Percentiles rank a stretch among this genome's conserved stretches.
These are phyloP conservation scores for Dicrostonyx torquatus DNA, from an alignment of 2,797 vertebrate species.

Conservation along the genomic window DNA sequence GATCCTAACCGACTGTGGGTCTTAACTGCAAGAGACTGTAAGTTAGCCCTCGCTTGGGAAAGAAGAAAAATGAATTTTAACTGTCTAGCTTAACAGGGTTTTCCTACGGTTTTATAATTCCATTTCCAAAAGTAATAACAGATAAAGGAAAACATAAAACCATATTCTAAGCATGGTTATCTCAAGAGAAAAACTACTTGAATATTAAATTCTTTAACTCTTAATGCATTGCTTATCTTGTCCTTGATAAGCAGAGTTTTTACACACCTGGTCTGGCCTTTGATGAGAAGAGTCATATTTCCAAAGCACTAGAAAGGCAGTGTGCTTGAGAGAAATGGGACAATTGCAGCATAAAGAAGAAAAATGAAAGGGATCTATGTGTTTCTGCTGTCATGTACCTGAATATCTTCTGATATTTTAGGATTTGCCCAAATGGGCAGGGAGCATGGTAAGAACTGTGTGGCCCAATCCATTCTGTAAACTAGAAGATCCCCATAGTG, in stretches of 20 bases:
- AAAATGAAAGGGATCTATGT: conserved; percentile 19
- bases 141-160: not conserved
- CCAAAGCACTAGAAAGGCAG: not conserved
- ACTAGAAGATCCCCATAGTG: not conserved
- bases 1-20: not conserved
- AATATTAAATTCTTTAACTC: conserved; percentile 1
- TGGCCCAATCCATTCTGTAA: not conserved
- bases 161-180: not conserved
- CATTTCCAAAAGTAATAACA: not conserved
- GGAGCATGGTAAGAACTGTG: not conserved
- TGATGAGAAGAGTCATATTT: not conserved
- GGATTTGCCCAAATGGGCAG: not conserved
- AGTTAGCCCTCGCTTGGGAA: not conserved
- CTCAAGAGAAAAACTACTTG: conserved; percentile 27
- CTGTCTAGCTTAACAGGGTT: not conserved
- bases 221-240: not conserved
- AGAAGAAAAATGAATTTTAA: conserved; percentile 22
- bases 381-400: not conserved
- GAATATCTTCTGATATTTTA: not conserved
- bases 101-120: conserved; percentile 3
- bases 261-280: not conserved
- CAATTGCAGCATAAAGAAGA: no score
- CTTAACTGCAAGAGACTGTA: not conserved
- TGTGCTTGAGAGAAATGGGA: not conserved
- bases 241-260: not conserved